phyloP scores from a whole-genome alignment of 2,797 vertebrate species.

The Gymnothorax reevesii region DNA sequence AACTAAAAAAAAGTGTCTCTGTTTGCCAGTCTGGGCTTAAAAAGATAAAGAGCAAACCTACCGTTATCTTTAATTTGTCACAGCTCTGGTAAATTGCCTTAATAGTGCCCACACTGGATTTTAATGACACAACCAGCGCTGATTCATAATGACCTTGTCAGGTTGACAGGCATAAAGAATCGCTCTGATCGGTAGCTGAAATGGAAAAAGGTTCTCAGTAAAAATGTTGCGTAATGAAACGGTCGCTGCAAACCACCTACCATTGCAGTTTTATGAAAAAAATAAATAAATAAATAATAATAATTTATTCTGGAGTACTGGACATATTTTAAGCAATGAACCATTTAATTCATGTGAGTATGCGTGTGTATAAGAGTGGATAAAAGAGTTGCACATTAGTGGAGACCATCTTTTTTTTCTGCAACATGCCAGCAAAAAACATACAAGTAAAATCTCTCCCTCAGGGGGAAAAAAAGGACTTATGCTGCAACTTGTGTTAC shows the following conservation, averaged over 20 bases:
- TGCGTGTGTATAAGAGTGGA: not conserved
- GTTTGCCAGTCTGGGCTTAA: slow-evolving; percentile 31
- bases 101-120: slow-evolving; percentile 36
- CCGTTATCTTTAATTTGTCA: slow-evolving; percentile 40
- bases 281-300: not conserved
- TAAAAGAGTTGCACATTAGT: not conserved
- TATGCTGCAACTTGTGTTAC: not conserved
- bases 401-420: not conserved
- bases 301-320: not conserved
- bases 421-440: not conserved
- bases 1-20: not conserved
- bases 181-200: slow-evolving; percentile 24
- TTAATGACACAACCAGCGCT: slow-evolving; percentile 37
- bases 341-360: not conserved
- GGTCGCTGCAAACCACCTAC: slow-evolving; percentile 38
- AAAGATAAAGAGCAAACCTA: slow-evolving; percentile 22
- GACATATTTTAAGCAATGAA: not conserved
- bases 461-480: not conserved
- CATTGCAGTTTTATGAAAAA: not conserved
- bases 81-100: slow-evolving; percentile 33
- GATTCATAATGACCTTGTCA: slow-evolving; percentile 38
- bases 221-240: slow-evolving; percentile 6
- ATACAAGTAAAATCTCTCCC: not conserved
- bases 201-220: slow-evolving; percentile 32
- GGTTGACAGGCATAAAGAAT: slow-evolving; percentile 24